Percentiles rank a stretch among this genome's conserved stretches.
Evolutionary conservation across 2,888 invertebrate species (phyloP).

Genomic region (Heliconius aoede): DNA sequence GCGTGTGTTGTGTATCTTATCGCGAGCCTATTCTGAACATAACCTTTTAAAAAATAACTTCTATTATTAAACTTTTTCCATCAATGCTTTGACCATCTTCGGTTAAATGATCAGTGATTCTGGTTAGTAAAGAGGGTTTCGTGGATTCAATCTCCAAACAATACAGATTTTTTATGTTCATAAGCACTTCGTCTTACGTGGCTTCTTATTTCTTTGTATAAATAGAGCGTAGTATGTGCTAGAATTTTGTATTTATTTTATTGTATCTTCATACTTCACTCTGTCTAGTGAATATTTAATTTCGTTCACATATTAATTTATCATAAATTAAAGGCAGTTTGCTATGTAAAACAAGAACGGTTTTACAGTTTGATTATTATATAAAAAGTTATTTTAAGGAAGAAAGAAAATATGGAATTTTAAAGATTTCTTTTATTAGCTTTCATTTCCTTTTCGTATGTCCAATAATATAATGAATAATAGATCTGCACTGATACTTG

Average conservation of each 20-base stretch:
- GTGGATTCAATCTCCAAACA: background rate
- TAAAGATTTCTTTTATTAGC: background rate
- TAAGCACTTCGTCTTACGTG: background rate
- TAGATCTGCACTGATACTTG: background rate
- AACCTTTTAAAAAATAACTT: background rate
- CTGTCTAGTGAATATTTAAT: no score
- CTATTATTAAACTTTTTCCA: background rate
- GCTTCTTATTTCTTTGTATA: no score
- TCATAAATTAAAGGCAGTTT: no score
- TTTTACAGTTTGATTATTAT: no score
- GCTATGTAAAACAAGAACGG: background rate
- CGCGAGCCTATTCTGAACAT: conserved; percentile 2
- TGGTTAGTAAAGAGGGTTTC: background rate
- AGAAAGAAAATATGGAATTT: background rate
- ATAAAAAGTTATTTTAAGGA: background rate
- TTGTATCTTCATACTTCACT: no score
- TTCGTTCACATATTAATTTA: no score
- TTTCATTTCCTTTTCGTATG: background rate
- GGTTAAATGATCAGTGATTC: background rate
- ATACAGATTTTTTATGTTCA: background rate
- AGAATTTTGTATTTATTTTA: no score
- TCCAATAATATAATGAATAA: background rate
- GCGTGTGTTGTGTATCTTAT: conserved; percentile 37
- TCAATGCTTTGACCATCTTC: no score
- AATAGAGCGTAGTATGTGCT: no score